Base-by-base conservation (phyloP, 2,888 invertebrate genomes). In the Drosophila rellima region DNA sequence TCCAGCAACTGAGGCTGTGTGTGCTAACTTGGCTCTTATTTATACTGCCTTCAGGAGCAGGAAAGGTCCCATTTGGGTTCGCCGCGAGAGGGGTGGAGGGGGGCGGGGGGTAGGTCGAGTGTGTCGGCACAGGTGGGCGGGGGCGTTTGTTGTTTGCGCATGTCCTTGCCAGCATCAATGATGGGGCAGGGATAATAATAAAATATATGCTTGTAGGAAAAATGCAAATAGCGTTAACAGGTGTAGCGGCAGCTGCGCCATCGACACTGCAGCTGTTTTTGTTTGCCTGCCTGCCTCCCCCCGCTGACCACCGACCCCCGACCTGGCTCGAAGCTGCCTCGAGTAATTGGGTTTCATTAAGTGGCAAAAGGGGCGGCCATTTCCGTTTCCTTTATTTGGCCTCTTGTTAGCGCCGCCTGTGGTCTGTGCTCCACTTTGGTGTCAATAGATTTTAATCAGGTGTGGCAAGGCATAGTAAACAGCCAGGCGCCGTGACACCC, bases 391-490 rank as follows among this genome's bases (percentile, higher is more conserved):
- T 56, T 47, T 67, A 44, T 57, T 52, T 33, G 42, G 74, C 39
- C n/a, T 26, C 57, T 61, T 62, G 77, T 57, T 71, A 52, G 67
- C 48, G 20, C 42, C n/a, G 40, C 13, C 64, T 71, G 75, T 55
- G 35, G 37, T 33, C 48, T 48, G 23, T 29, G 75, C 78, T 81
- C 87, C 75, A 83, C 33, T 71, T 86, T 68, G 66, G 54, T 66
- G 82, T 78, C 89, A 87, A 86, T 89, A 89, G 88, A 89, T 87
- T 87, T 78, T 89, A 86, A 86, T 86, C 86, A 89, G 82, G 85
- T 86, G 88, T 85, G 85, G 85, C 88, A 87, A 80, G 39, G 87
- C 71, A 71, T 78, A 63, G 78, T 78, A 78, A 85, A 80, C 84
- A 81, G 78, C 52, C 81, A 81, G 78, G 54, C 70, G 55, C 18